phyloP scores from a whole-genome alignment of 2,113 vertebrate genomes.

The Solea senegalensis region DNA sequence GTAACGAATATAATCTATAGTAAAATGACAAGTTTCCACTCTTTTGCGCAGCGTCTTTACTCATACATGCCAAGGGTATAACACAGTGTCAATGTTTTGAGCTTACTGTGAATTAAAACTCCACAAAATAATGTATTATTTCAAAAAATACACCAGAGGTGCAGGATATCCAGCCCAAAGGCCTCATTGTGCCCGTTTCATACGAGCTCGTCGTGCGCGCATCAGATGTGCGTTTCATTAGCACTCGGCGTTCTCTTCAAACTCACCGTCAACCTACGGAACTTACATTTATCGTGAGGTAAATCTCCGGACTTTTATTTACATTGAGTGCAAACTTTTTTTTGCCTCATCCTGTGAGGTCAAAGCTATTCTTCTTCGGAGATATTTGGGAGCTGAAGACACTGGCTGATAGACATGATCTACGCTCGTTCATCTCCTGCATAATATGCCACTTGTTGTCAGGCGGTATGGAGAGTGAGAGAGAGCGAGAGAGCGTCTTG shows the following conservation, averaged over 20 bases:
- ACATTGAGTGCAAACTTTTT: constrained; percentile 11
- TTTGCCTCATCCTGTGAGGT: constrained; percentile 27
- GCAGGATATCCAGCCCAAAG: too few species aligned
- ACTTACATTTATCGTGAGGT: constrained; percentile 17
- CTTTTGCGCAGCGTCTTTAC: too few species aligned
- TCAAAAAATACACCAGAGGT: too few species aligned
- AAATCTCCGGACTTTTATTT: constrained; percentile 13
- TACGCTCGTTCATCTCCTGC: neutral
- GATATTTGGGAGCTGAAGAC: constrained; percentile 8
- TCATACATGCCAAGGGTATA: too few species aligned
- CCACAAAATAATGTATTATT: too few species aligned
- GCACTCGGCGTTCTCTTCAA: neutral
- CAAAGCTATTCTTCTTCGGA: constrained; percentile 26
- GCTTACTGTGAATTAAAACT: too few species aligned
- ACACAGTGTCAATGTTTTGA: too few species aligned
- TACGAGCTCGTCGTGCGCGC: neutral
- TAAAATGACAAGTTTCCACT: too few species aligned
- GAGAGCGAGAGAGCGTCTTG: constrained; percentile 41
- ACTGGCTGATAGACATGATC: constrained; percentile 11
- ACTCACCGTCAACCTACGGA: neutral
- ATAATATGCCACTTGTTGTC: constrained; percentile 2
- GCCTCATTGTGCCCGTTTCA: too few species aligned
- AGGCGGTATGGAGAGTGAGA: constrained; percentile 27
- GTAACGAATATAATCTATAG: too few species aligned
- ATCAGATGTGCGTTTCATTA: neutral